Percentiles rank a stretch among this genome's conserved stretches.
phyloP scores from a whole-genome alignment of 2,797 vertebrate genomes.

The Gastrophryne carolinensis region DNA sequence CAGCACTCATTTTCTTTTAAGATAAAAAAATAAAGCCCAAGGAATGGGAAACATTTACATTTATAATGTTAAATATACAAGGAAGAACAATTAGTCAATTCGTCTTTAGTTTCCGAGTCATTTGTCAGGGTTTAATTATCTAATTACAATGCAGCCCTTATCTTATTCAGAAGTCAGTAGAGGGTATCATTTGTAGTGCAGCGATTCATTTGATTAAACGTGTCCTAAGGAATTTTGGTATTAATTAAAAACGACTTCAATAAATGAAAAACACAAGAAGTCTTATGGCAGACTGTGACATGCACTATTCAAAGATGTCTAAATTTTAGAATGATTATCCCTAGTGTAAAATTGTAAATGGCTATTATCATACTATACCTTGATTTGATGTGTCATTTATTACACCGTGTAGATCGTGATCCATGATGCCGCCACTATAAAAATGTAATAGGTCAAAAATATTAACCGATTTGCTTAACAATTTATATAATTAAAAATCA shows the following conservation, averaged over 20 bases:
- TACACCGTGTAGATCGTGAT: not conserved
- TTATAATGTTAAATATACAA: no score
- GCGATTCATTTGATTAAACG: not conserved
- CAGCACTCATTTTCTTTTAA: no score
- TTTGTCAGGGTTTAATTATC: not conserved
- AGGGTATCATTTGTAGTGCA: not conserved
- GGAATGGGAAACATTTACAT: no score
- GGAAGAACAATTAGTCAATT: no score
- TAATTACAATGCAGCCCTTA: not conserved
- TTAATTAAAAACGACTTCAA: not conserved
- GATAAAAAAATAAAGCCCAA: no score
- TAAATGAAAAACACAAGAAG: not conserved
- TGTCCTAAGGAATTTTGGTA: not conserved
- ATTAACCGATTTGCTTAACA: no score
- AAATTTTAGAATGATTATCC: not conserved
- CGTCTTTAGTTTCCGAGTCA: no score
- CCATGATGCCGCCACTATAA: not conserved
- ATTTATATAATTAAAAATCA: no score
- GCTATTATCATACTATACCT: not conserved
- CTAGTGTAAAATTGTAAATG: not conserved
- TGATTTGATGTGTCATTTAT: constrained; percentile 13
- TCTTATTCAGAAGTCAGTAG: not conserved
- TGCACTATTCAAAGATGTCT: not conserved
- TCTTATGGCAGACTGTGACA: not conserved
- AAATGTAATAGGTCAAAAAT: no score